Evolutionary conservation across 2,113 vertebrate species (phyloP).

Genomic region (Cygnus buccinator): DNA sequence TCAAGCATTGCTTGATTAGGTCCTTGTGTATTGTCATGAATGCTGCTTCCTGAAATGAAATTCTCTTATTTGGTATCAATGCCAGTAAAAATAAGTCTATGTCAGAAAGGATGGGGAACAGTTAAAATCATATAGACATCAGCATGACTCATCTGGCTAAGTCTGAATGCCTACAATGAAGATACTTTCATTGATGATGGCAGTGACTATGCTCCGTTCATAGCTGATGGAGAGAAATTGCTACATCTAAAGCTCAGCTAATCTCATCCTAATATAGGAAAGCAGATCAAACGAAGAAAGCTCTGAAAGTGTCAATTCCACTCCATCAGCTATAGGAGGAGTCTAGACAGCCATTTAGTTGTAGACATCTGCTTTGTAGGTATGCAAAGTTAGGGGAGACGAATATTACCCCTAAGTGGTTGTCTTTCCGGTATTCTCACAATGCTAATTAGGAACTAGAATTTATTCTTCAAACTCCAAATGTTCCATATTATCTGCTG

Average conservation of each 20-base stretch:
- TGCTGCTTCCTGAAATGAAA: not conserved
- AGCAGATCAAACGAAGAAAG: not conserved
- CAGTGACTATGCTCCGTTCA: not conserved
- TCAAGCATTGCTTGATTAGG: not conserved
- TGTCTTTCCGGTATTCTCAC: conserved; percentile 27
- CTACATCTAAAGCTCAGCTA: not conserved
- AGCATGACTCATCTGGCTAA: conserved; percentile 13
- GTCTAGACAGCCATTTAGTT: conserved; percentile 10
- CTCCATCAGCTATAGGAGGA: conserved; percentile 9
- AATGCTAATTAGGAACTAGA: conserved; percentile 31
- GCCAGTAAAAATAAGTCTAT: not conserved
- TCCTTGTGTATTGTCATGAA: not conserved
- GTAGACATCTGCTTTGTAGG: not conserved
- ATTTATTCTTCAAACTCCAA: conserved; percentile 23
- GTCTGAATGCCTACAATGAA: not conserved
- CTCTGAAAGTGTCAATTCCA: not conserved
- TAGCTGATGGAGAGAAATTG: conserved; percentile 25
- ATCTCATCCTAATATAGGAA: not conserved
- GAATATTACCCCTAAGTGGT: not conserved
- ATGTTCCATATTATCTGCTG: conserved; percentile 8
- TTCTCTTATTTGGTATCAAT: not conserved
- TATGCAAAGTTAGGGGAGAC: not conserved
- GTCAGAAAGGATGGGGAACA: not conserved
- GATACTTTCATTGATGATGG: not conserved
- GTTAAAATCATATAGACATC: not conserved